These are phyloP conservation scores for Cylindroiulus punctatus DNA, from an alignment of 2,888 invertebrate species.

Conservation along the genomic window DNA sequence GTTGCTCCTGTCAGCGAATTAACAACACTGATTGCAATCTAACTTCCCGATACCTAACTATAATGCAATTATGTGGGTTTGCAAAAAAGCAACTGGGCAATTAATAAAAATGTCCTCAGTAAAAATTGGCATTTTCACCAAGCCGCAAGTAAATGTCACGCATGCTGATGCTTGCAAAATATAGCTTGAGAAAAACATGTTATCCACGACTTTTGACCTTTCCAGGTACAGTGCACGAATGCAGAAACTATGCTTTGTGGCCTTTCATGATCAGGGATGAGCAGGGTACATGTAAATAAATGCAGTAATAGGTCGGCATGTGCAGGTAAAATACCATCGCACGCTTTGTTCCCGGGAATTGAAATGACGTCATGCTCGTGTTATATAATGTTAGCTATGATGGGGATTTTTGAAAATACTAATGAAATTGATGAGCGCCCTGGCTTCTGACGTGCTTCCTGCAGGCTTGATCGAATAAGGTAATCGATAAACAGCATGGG, in stretches of 20 bases:
- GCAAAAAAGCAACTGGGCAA: background rate
- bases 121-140: background rate
- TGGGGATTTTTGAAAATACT: background rate
- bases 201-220: no score
- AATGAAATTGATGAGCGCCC: background rate
- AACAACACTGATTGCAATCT: background rate
- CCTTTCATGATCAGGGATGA: no score
- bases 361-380: background rate
- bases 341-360: background rate
- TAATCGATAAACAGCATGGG: background rate
- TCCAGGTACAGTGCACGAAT: no score
- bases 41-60: background rate
- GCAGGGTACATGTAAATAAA: no score
- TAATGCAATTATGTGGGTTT: background rate
- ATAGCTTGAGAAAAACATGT: background rate
- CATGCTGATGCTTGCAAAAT: background rate
- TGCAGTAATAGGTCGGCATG: no score
- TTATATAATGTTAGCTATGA: background rate
- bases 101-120: background rate
- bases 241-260: no score
- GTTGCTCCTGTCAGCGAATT: background rate
- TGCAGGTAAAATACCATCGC: background rate
- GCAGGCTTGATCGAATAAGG: background rate
- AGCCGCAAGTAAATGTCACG: no score
- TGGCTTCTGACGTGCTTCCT: slow-evolving; percentile 1